Evolutionary conservation across 2,888 invertebrate species (phyloP).

Genomic region (Hedychridium roseum): DNA sequence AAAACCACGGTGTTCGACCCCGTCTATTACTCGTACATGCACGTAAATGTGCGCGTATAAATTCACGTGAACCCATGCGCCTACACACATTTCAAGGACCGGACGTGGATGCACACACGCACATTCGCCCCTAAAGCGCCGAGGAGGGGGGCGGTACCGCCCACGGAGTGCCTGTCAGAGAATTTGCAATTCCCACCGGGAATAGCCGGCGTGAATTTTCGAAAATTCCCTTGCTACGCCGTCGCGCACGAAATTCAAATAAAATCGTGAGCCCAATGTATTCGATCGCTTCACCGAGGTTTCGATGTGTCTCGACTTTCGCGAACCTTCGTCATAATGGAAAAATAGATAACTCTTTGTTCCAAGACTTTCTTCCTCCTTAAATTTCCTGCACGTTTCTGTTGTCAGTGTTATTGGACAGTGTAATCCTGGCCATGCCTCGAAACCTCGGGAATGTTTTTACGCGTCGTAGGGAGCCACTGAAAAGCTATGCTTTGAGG

Average conservation of each 20-base stretch:
- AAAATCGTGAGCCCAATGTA: too few species aligned
- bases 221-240: conserved; percentile 17
- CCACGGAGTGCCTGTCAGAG: conserved; percentile 27
- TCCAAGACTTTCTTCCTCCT: too few species aligned
- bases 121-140: conserved; percentile 8
- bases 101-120: not conserved
- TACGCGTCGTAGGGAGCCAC: too few species aligned
- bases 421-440: too few species aligned
- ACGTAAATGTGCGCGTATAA: not conserved
- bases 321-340: too few species aligned
- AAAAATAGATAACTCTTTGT: too few species aligned
- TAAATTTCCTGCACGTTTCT: too few species aligned
- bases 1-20: conserved; percentile 32
- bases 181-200: conserved; percentile 32
- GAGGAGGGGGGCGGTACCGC: conserved; percentile 12
- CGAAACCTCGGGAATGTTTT: too few species aligned
- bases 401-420: too few species aligned
- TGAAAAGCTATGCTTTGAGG: not conserved
- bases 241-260: too few species aligned
- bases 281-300: too few species aligned
- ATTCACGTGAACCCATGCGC: conserved; percentile 1
- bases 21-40: conserved; percentile 13
- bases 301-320: too few species aligned
- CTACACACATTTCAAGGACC: not conserved
- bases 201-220: conserved; percentile 18